These are phyloP conservation scores for Trissolcus brochymenae DNA, from an alignment of 2,888 invertebrate genomes.

Conservation along the genomic window DNA sequence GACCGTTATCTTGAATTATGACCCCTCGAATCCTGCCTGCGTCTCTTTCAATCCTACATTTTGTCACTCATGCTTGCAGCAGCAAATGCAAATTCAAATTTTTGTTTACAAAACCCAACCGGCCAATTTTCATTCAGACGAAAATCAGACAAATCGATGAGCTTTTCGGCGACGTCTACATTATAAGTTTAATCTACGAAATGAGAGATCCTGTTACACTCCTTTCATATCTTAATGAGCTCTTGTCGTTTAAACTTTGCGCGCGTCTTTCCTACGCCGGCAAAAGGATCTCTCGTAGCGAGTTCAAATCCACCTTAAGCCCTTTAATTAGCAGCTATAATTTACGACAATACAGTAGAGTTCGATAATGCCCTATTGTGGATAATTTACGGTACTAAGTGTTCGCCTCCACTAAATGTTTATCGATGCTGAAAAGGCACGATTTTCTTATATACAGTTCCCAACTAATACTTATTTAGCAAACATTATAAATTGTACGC, in stretches of 20 bases:
- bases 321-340: slow-evolving; percentile 71
- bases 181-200: too few relatives aligned
- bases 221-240: slow-evolving; percentile 58
- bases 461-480: slow-evolving; percentile 31
- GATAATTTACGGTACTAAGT: slow-evolving; percentile 56
- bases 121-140: not conserved
- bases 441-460: slow-evolving; percentile 31
- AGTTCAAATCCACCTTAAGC: slow-evolving; percentile 68
- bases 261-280: slow-evolving; percentile 54
- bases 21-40: slow-evolving; percentile 27
- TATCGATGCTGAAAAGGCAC: slow-evolving; percentile 55
- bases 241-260: slow-evolving; percentile 58
- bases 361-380: slow-evolving; percentile 66
- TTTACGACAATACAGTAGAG: slow-evolving; percentile 66
- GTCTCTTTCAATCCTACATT: slow-evolving; percentile 40
- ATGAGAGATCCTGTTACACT: slow-evolving; percentile 53
- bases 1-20: slow-evolving; percentile 51
- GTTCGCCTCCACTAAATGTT: slow-evolving; percentile 51
- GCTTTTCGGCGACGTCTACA: too few relatives aligned
- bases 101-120: not conserved
- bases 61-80: slow-evolving; percentile 21
- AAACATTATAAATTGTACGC: slow-evolving; percentile 7
- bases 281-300: slow-evolving; percentile 50
- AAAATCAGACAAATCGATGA: not conserved
- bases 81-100: slow-evolving; percentile 2